phyloP scores from a whole-genome alignment of 1,140 invertebrate species.

The Macrobrachium nipponense region DNA sequence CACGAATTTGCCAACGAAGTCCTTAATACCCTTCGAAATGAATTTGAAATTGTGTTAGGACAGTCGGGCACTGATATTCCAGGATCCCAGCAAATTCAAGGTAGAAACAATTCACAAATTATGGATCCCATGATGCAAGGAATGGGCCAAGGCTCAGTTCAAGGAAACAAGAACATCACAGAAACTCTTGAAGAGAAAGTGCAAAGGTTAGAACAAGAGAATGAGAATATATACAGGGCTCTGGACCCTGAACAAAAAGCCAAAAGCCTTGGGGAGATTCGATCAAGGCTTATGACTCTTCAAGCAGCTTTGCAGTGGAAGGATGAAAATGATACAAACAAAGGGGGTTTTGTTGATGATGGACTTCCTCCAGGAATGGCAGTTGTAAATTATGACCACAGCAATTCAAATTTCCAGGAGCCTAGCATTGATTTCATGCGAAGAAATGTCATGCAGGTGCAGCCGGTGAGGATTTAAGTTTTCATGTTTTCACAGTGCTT shows the following conservation, averaged over 20 bases:
- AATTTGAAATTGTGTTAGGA: constrained; percentile 39
- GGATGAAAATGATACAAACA: too few species aligned
- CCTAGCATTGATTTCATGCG: too few species aligned
- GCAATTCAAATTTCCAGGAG: too few species aligned
- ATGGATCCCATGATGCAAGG: constrained; percentile 15
- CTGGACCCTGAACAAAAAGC: constrained; percentile 28
- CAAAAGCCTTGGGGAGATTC: neutral
- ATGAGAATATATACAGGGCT: constrained; percentile 7
- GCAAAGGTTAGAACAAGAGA: constrained; percentile 16
- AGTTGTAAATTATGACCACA: too few species aligned
- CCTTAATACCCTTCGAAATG: constrained; percentile 35
- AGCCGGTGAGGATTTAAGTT: too few species aligned
- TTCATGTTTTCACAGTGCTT: too few species aligned
- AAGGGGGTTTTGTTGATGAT: too few species aligned
- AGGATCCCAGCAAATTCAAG: neutral
- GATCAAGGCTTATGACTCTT: too few species aligned
- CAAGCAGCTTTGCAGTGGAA: too few species aligned
- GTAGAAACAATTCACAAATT: neutral
- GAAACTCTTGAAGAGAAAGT: constrained; percentile 5
- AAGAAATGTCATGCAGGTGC: too few species aligned
- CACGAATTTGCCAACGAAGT: constrained; percentile 42
- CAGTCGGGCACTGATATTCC: neutral
- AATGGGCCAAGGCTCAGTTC: neutral
- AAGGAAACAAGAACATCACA: constrained; percentile 14
- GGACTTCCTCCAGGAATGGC: too few species aligned